Evolutionary conservation across 1,140 invertebrate genomes (phyloP).

Genomic region (Cotesia glomerata): DNA sequence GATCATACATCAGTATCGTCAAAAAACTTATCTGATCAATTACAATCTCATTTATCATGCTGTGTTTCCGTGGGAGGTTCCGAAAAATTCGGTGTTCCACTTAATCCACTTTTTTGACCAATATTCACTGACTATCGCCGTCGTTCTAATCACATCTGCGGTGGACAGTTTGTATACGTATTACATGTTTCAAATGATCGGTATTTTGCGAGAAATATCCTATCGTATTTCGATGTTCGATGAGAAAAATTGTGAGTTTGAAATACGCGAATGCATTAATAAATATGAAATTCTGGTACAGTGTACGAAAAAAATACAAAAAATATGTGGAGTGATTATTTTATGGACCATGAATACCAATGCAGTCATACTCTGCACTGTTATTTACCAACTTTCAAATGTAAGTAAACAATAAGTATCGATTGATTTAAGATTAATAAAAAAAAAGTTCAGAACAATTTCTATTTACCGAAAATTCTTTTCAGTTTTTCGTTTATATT

Average conservation of each 20-base stretch:
- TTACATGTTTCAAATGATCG: slow-evolving; percentile 40
- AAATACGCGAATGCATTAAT: slow-evolving; percentile 28
- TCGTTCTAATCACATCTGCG: slow-evolving; percentile 26
- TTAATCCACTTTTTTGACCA: slow-evolving; percentile 30
- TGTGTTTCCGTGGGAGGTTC: slow-evolving; percentile 25
- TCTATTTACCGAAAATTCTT: too few relatives aligned
- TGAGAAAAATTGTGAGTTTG: slow-evolving; percentile 16
- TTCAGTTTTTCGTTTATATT: too few relatives aligned
- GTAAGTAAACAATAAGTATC: slow-evolving; percentile 1
- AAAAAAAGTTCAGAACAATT: too few relatives aligned
- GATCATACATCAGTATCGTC: neutral
- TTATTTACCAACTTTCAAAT: slow-evolving; percentile 45
- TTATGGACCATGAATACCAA: slow-evolving; percentile 36
- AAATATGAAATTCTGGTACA: slow-evolving; percentile 23
- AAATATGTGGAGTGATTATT: slow-evolving; percentile 32
- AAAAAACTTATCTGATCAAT: slow-evolving; percentile 5
- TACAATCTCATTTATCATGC: slow-evolving; percentile 22
- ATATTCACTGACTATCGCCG: neutral
- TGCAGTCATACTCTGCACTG: slow-evolving; percentile 39
- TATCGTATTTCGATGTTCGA: slow-evolving; percentile 31
- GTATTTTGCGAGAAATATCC: slow-evolving; percentile 26
- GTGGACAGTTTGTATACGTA: slow-evolving; percentile 41
- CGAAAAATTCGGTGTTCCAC: slow-evolving; percentile 18
- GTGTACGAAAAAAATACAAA: slow-evolving; percentile 14
- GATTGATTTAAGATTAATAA: neutral